phyloP scores from a whole-genome alignment of 2,888 invertebrate genomes.

The Stenchaetothrips biformis region DNA sequence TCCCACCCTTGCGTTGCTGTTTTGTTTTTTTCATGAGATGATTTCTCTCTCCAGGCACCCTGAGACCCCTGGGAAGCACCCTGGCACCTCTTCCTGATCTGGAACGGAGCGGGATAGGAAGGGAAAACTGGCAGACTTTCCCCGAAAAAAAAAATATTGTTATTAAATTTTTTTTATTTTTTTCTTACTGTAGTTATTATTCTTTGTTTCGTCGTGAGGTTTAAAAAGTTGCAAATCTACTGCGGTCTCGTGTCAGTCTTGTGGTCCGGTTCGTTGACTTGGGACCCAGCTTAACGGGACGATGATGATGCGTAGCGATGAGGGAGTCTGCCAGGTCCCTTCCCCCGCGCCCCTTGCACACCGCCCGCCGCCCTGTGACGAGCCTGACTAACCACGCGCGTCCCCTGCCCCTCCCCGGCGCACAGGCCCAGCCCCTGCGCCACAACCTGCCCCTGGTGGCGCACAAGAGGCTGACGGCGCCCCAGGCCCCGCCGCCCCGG shows the following conservation, averaged over 20 bases:
- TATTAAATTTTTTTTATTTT: no score
- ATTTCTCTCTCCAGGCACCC: neutral
- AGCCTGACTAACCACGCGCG: neutral
- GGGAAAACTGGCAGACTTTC: neutral
- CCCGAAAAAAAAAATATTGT: no score
- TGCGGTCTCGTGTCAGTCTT: no score
- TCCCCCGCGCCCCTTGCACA: neutral
- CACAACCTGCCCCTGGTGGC: slow-evolving; percentile 46
- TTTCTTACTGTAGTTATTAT: no score
- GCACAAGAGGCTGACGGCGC: slow-evolving; percentile 47
- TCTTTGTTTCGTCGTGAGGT: no score
- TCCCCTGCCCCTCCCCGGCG: neutral
- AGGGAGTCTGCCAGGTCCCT: no score
- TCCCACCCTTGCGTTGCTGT: no score
- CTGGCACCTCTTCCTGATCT: neutral
- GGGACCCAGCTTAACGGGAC: no score
- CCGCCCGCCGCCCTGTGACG: neutral
- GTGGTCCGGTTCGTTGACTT: no score
- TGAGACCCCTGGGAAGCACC: neutral
- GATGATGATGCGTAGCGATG: no score
- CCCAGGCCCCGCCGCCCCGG: slow-evolving; percentile 33
- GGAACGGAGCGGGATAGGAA: neutral
- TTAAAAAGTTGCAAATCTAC: no score
- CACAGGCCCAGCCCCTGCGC: slow-evolving; percentile 36
- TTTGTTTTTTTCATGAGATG: neutral